Conservation (phyloP, 1,140 invertebrate genomes). For the Paracyclopina nana region DNA sequence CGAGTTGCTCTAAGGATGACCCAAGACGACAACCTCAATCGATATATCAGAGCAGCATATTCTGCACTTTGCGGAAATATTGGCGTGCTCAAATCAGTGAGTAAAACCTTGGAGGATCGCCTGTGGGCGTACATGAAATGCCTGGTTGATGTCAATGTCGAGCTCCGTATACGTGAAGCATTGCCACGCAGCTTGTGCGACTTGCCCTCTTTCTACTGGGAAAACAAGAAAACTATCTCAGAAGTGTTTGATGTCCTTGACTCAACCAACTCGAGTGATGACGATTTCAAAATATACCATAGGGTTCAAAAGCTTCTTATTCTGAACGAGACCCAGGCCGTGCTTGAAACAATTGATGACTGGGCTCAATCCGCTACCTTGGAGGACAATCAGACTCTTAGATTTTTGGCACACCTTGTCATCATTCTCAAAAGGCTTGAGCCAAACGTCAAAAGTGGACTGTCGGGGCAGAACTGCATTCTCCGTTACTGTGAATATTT, state of each 20-base stretch:
- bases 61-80: constrained; percentile 65
- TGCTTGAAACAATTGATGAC: too few species aligned
- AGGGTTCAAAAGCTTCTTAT: too few species aligned
- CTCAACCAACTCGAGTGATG: too few species aligned
- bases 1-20: constrained; percentile 51
- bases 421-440: background rate
- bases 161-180: constrained; percentile 40
- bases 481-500: background rate
- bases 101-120: constrained; percentile 64
- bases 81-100: constrained; percentile 44
- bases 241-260: too few species aligned
- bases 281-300: too few species aligned
- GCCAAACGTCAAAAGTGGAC: background rate
- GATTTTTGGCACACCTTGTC: constrained; percentile 1
- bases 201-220: constrained; percentile 56
- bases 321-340: too few species aligned
- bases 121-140: constrained; percentile 49
- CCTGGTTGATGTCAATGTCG: constrained; percentile 62
- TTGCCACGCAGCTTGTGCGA: constrained; percentile 23
- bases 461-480: background rate
- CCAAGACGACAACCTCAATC: constrained; percentile 29
- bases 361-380: background rate
- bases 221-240: too few species aligned
- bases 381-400: background rate
- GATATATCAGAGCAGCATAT: constrained; percentile 37